phyloP scores from a whole-genome alignment of 92 coral and sea anemone species.

The Epizoanthus scotinus region DNA sequence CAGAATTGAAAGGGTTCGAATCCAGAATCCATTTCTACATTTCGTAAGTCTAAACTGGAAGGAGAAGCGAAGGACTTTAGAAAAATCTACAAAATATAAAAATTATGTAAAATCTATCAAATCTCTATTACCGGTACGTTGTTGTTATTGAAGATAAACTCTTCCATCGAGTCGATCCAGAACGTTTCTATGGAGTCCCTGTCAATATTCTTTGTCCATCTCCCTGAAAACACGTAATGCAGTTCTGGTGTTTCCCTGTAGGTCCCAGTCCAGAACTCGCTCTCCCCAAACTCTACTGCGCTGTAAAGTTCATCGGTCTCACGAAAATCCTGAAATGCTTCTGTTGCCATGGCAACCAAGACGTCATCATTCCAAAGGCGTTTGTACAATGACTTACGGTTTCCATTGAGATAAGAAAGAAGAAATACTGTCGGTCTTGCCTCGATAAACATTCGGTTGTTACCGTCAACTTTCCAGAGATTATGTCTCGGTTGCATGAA shows the following conservation, averaged over 20 bases:
- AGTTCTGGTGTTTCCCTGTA: neutral
- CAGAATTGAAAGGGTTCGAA: too few relatives aligned
- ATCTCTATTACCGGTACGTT: too few relatives aligned
- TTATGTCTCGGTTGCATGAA: neutral
- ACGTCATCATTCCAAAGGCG: neutral
- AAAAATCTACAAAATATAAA: too few relatives aligned
- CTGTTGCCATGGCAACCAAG: constrained; percentile 1
- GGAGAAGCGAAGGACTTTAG: too few relatives aligned
- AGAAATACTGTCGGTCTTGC: neutral
- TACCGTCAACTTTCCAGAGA: neutral
- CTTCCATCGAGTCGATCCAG: constrained; percentile 17
- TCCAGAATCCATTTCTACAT: too few relatives aligned
- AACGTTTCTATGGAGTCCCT: constrained; percentile 3
- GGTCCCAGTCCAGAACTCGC: neutral
- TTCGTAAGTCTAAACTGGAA: too few relatives aligned
- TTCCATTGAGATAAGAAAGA: neutral
- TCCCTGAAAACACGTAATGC: constrained; percentile 8
- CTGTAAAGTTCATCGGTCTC: neutral
- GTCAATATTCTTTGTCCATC: neutral
- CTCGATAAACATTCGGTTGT: neutral
- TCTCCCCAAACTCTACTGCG: neutral
- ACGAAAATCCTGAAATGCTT: constrained; percentile 6
- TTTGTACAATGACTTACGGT: constrained; percentile 8
- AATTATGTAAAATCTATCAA: too few relatives aligned
- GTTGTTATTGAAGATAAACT: neutral